Evolutionary conservation across 2,888 invertebrate genomes (phyloP), one percentile per base, ranked within the genome.

Genomic region (Ditula angustiorana): DNA sequence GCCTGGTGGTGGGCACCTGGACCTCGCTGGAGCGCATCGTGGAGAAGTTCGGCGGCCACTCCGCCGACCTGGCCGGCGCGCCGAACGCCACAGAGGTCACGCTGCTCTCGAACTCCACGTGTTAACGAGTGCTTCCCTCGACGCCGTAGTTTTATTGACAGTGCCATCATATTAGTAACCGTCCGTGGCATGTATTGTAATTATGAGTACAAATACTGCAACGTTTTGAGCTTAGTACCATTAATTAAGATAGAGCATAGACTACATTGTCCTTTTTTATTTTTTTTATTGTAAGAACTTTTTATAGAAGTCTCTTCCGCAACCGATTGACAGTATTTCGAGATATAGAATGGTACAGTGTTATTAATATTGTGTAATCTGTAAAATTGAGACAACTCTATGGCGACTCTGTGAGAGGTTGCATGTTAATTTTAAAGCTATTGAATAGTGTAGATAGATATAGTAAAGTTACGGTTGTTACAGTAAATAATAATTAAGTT

Each of bases 1-100:
- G 96, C 0, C 93, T 96, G 23, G 78, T 96, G 4, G 94, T 95
- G 35, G 96, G 96, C 57, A 96, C 96, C 0, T 95, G 94, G 82
- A 95, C 95, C 5, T 95, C 95, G 28, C 83, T 96, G 0, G 89
- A 93, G 5, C 94, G 94, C 68, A 96, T 96, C 73, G 93, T 96
- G 67, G 71, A 82, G 10, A 94, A 93, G 66, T 95, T 95, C 78
- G 86, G 88, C 16, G 78, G 74, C 3, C 68, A 69, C 19, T 16
- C 41, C 13, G 26, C 33, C 16, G 69, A 52, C 16, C 33, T 66
- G 26, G 59, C 30, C 2, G 67, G 13, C 28, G 49, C 59, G 5
- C 8, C 62, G 24, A 79, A 79, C 64, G 58, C 64, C 44, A 74
- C 78, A 0, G 67, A 62, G 0, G n/a, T 55, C 16, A 16, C 64